These are phyloP conservation scores for Lepas anatifera DNA, from an alignment of 2,888 invertebrate genomes.

Conservation along the genomic window DNA sequence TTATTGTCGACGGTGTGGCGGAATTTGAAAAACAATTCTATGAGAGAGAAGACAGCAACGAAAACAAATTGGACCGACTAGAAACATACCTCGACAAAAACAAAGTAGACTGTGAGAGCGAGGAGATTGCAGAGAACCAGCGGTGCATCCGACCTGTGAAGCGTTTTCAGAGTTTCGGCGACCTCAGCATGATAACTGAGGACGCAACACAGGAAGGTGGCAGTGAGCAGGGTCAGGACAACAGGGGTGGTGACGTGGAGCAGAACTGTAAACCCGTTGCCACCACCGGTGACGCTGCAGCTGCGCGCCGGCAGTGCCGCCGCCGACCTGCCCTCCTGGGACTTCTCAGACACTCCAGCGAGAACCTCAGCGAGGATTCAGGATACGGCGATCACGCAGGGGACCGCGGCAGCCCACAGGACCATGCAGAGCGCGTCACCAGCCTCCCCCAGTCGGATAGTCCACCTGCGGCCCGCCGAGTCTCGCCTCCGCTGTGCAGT, in stretches of 20 bases:
- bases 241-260: conserved; percentile 32
- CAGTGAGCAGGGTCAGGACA: conserved; percentile 26
- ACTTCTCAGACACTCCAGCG: conserved; percentile 44
- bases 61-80: no score
- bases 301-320: not conserved
- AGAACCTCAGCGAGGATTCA: conserved; percentile 68
- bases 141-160: no score
- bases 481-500: conserved; percentile 20
- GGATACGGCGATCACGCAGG: conserved; percentile 49
- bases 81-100: no score
- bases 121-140: no score
- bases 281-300: no score
- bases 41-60: no score
- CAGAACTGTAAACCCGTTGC: no score
- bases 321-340: not conserved
- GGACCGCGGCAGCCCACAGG: not conserved
- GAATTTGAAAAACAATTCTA: no score
- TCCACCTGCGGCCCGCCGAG: not conserved
- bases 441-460: not conserved
- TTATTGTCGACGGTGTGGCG: conserved; percentile 62
- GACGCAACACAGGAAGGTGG: not conserved
- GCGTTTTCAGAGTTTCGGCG: conserved; percentile 16
- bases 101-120: no score
- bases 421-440: conserved; percentile 12
- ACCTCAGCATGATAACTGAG: conserved; percentile 9